These are phyloP conservation scores for Drosophila sturtevanti DNA, from an alignment of 1,140 invertebrate species.

Conservation along the genomic window DNA sequence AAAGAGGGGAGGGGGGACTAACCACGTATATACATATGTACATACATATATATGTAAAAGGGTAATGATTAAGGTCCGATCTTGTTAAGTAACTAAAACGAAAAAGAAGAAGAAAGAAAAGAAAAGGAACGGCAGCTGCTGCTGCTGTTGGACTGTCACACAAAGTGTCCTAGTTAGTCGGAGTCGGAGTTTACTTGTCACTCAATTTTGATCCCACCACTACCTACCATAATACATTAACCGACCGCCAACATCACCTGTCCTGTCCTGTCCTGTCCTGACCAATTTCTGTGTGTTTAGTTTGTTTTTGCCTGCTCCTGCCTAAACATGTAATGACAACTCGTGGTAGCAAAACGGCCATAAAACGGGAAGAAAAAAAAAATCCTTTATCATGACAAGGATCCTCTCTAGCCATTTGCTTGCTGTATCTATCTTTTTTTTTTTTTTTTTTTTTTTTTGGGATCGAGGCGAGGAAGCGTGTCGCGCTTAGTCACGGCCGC, in stretches of 20 bases:
- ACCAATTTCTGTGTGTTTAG: constrained; percentile 30
- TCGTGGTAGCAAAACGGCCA: constrained; percentile 33
- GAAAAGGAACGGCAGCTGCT: constrained; percentile 25
- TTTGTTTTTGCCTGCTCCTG: constrained; percentile 46
- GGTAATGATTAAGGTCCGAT: constrained; percentile 8
- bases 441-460: no score
- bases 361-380: no score
- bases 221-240: no score
- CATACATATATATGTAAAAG: background rate
- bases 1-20: background rate
- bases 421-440: no score
- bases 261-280: constrained; percentile 40
- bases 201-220: background rate
- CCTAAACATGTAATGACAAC: constrained; percentile 73
- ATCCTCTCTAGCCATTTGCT: background rate
- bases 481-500: constrained; percentile 65
- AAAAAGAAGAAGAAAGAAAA: background rate
- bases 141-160: background rate
- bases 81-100: background rate
- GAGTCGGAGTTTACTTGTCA: background rate
- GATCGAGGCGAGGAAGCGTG: constrained; percentile 60
- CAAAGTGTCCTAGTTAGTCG: constrained; percentile 43
- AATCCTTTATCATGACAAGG: constrained; percentile 70
- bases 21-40: no score
- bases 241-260: constrained; percentile 5